Conservation (phyloP, 30 jellyfish, hydroid and myxozoan species). For the Aurelia aurita region DNA sequence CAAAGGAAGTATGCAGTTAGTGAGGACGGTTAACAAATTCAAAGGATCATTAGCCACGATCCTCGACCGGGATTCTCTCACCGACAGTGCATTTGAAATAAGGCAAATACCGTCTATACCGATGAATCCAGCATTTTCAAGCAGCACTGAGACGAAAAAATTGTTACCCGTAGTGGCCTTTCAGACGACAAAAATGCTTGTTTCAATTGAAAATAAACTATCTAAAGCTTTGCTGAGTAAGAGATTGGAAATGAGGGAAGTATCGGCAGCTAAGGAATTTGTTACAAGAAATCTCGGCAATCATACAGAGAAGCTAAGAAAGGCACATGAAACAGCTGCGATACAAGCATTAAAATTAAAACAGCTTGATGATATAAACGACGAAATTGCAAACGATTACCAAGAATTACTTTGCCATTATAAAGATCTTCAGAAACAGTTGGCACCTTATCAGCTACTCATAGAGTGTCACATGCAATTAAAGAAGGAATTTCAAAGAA, state of each 20-base stretch:
- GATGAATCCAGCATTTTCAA: constrained; percentile 44
- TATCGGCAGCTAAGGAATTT: constrained; percentile 64
- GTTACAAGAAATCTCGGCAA: constrained; percentile 45
- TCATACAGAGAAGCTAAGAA: constrained; percentile 67
- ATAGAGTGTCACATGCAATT: constrained; percentile 47
- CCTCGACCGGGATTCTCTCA: constrained; percentile 69
- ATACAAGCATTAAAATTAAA: constrained; percentile 52
- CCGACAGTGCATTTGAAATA: constrained; percentile 76
- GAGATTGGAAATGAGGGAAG: constrained; percentile 67
- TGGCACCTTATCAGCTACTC: constrained; percentile 62
- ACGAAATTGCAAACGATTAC: constrained; percentile 16
- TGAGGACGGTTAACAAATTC: constrained; percentile 74
- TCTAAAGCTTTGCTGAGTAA: constrained; percentile 74
- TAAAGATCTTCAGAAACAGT: constrained; percentile 49
- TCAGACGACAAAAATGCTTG: constrained; percentile 73
- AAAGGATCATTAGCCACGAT: constrained; percentile 72
- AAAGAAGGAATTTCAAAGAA: constrained; percentile 47
- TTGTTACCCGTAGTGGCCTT: constrained; percentile 56
- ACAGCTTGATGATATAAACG: constrained; percentile 28
- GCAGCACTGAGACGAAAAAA: constrained; percentile 71
- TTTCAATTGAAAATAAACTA: constrained; percentile 52
- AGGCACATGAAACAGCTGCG: constrained; percentile 41
- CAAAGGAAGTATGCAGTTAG: constrained; percentile 72
- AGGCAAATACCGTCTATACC: constrained; percentile 67
- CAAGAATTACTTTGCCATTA: constrained; percentile 19